A percentile compares a stretch with the other conserved stretches of the same genome.
phyloP scores from a whole-genome alignment of 2,797 vertebrate species.

The Coilia nasus region DNA sequence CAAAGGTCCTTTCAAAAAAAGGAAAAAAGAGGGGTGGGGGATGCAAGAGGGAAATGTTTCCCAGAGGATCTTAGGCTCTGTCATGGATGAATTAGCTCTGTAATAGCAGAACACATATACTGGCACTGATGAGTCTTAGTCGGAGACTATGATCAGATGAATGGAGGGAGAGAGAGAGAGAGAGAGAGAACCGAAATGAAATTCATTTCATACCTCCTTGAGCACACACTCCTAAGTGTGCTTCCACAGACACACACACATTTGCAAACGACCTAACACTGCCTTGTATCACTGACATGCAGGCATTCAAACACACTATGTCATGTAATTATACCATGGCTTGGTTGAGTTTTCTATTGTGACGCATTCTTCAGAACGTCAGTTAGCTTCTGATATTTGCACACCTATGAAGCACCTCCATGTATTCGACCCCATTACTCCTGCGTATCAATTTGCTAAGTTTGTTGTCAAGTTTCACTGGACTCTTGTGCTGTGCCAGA shows the following conservation, averaged over 20 bases:
- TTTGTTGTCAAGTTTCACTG: too few species aligned
- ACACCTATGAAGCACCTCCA: too few species aligned
- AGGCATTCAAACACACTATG: background rate
- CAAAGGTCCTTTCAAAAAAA: background rate
- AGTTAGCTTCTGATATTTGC: background rate
- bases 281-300: slow-evolving; percentile 30
- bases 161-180: background rate
- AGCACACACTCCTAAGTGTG: slow-evolving; percentile 77
- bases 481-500: too few species aligned
- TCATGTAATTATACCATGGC: background rate
- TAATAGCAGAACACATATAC: slow-evolving; percentile 97
- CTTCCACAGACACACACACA: background rate
- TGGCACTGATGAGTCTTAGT: slow-evolving; percentile 87
- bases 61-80: slow-evolving; percentile 98
- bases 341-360: too few species aligned
- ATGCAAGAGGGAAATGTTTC: slow-evolving; percentile 77
- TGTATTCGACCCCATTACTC: too few species aligned
- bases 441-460: too few species aligned
- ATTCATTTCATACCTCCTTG: slow-evolving; percentile 99
- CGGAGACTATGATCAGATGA: slow-evolving; percentile 92
- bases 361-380: too few species aligned
- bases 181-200: slow-evolving; percentile 83
- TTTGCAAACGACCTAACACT: slow-evolving; percentile 8
- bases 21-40: background rate
- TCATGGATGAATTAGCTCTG: slow-evolving; percentile 99